Evolutionary conservation across 2,113 vertebrate genomes (phyloP).

Genomic region (Elachura formosa): DNA sequence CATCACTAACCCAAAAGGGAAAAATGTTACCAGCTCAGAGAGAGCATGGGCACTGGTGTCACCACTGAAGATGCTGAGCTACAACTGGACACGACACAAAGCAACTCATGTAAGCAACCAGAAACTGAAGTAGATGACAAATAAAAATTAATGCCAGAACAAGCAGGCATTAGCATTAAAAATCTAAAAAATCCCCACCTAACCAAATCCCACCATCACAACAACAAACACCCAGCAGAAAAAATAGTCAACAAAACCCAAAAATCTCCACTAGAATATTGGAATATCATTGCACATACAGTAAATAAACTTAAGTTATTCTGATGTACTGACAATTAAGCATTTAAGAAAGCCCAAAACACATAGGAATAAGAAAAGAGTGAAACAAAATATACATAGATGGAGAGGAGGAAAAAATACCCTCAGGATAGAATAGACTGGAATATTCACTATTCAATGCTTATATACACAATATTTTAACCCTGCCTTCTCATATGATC

Average conservation of each 20-base stretch:
- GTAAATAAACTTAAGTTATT: background rate
- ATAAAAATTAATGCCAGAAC: background rate
- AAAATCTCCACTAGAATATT: fast-evolving
- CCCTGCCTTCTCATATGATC: background rate
- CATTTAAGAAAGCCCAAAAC: background rate
- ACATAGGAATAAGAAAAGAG: background rate
- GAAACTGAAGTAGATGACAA: background rate
- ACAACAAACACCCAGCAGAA: background rate
- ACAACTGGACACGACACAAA: background rate
- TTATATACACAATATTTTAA: background rate
- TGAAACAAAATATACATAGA: background rate
- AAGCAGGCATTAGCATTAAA: background rate
- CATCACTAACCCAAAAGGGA: background rate
- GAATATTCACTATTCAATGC: background rate
- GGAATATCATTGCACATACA: background rate
- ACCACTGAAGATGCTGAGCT: background rate
- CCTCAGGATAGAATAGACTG: background rate
- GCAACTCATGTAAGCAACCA: background rate
- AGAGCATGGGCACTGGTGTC: fast-evolving
- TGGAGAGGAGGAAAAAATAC: background rate
- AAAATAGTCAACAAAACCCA: background rate
- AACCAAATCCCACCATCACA: background rate
- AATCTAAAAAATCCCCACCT: background rate
- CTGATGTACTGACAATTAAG: fast-evolving
- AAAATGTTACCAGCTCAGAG: background rate